These are phyloP conservation scores for Harpalus rufipes DNA, from an alignment of 2,888 invertebrate genomes.

Conservation along the genomic window DNA sequence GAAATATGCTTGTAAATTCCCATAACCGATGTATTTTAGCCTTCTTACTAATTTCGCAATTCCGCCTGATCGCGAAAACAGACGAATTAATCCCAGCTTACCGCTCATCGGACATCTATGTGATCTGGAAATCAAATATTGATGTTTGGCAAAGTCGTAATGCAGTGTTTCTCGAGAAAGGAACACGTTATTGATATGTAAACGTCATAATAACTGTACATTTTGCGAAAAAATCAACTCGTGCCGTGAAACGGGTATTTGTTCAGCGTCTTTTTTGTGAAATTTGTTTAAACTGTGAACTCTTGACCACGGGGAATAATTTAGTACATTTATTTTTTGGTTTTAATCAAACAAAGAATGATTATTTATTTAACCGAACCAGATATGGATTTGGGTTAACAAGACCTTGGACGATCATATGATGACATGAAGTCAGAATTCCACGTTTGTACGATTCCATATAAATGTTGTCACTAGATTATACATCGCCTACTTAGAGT, in stretches of 20 bases:
- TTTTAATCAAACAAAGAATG: constrained; percentile 50
- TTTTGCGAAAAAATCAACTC: constrained; percentile 44
- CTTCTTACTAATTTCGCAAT: constrained; percentile 38
- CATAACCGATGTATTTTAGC: neutral
- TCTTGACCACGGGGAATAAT: constrained; percentile 38
- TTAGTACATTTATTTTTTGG: constrained; percentile 43
- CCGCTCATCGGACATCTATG: constrained; percentile 46
- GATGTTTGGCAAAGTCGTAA: constrained; percentile 65
- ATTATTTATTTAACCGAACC: constrained; percentile 10
- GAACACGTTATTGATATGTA: constrained; percentile 62
- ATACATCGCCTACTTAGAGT: neutral
- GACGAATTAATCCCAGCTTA: constrained; percentile 55
- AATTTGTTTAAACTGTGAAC: constrained; percentile 40
- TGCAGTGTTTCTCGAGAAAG: constrained; percentile 61
- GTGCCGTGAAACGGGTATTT: constrained; percentile 25
- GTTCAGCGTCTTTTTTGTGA: constrained; percentile 38
- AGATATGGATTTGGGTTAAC: constrained; percentile 15
- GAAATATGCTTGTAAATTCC: neutral
- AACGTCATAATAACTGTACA: constrained; percentile 62
- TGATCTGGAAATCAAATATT: constrained; percentile 62
- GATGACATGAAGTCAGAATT: neutral
- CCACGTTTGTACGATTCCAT: neutral
- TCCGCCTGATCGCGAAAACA: constrained; percentile 43
- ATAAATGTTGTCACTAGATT: neutral
- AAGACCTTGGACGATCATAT: neutral